These are phyloP conservation scores for Agrilus biguttatus DNA, from an alignment of 2,888 invertebrate genomes.

Conservation along the genomic window DNA sequence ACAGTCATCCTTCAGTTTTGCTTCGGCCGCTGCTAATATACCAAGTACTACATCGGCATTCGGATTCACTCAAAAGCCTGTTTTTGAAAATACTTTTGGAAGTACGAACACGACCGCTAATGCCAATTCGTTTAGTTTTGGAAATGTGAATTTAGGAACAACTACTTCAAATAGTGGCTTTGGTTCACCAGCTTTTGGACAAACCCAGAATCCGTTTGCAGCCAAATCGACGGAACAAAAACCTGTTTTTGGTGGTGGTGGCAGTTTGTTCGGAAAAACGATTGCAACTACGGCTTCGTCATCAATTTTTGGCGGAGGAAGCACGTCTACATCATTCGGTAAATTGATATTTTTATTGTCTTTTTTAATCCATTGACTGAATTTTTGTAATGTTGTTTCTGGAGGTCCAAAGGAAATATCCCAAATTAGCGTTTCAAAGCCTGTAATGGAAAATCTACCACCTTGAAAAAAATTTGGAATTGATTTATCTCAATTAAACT, in stretches of 20 bases:
- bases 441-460: no score
- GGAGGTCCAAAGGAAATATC: no score
- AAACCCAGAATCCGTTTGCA: slow-evolving; percentile 22
- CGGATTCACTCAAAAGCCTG: slow-evolving; percentile 7
- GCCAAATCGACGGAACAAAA: slow-evolving; percentile 7
- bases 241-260: slow-evolving; percentile 9
- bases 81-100: slow-evolving; percentile 13
- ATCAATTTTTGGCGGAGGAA: slow-evolving; percentile 8
- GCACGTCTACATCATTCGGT: slow-evolving; percentile 4
- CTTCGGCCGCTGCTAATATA: slow-evolving; percentile 7
- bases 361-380: no score
- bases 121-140: slow-evolving; percentile 8
- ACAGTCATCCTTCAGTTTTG: slow-evolving; percentile 15
- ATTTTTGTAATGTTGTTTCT: no score
- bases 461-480: no score
- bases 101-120: slow-evolving; percentile 5
- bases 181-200: slow-evolving; percentile 23
- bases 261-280: slow-evolving; percentile 9
- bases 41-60: slow-evolving; percentile 6
- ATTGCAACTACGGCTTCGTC: slow-evolving; percentile 5
- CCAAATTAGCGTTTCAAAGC: no score
- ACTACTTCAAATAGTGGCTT: slow-evolving; percentile 11
- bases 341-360: background rate
- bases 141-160: slow-evolving; percentile 7
- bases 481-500: no score